Percentiles rank a stretch among this genome's conserved stretches.
Evolutionary conservation across 2,888 invertebrate species (phyloP).

Genomic region (Agriotes lineatus): DNA sequence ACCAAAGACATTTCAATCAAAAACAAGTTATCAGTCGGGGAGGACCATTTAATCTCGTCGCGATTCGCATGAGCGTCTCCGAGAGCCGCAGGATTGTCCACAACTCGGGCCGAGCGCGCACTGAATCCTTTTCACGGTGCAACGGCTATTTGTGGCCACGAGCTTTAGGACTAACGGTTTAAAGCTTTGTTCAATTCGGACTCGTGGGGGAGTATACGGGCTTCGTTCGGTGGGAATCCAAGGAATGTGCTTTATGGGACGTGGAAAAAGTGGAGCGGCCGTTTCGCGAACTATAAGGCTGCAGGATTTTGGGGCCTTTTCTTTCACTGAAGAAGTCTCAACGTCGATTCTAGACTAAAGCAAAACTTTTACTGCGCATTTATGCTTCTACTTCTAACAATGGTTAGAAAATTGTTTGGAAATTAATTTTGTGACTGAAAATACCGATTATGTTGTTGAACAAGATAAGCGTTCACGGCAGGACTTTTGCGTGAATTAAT

Average conservation of each 20-base stretch:
- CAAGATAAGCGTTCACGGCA: too few relatives aligned
- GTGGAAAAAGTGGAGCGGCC: neutral
- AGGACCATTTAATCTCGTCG: neutral
- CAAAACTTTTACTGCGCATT: too few relatives aligned
- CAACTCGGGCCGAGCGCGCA: slow-evolving; percentile 29
- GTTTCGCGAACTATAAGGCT: too few relatives aligned
- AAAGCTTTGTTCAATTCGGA: slow-evolving; percentile 31
- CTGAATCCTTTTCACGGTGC: slow-evolving; percentile 26
- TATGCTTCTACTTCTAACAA: too few relatives aligned
- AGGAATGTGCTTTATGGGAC: neutral
- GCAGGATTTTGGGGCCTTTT: too few relatives aligned
- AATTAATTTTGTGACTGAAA: too few relatives aligned
- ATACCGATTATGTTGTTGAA: too few relatives aligned
- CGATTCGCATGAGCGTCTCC: slow-evolving; percentile 11
- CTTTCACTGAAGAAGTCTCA: too few relatives aligned
- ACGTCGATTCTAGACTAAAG: too few relatives aligned
- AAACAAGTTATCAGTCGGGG: slow-evolving; percentile 15
- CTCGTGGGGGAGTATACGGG: slow-evolving; percentile 22
- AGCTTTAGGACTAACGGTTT: slow-evolving; percentile 33
- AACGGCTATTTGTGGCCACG: slow-evolving; percentile 31
- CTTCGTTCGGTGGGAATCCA: slow-evolving; percentile 5
- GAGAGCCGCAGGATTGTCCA: slow-evolving; percentile 5
- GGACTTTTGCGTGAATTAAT: too few relatives aligned
- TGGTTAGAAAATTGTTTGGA: too few relatives aligned
- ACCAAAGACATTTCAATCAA: slow-evolving; percentile 13